Evolutionary conservation across 2,113 vertebrate species (phyloP), one percentile per base, ranked within the genome.

Genomic region (Oncorhynchus tshawytscha): DNA sequence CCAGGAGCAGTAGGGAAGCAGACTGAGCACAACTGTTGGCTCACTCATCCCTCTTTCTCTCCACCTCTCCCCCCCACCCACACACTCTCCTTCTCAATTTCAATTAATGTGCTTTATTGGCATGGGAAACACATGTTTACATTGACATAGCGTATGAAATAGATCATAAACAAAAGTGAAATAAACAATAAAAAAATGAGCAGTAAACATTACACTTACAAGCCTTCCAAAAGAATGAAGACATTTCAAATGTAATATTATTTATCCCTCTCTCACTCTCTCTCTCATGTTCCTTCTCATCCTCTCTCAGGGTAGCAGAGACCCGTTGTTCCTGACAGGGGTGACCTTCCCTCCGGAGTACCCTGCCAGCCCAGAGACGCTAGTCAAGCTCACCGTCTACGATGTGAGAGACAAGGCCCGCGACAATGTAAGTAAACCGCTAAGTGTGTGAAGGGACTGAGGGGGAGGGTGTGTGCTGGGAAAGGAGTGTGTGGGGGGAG

Each of bases 341-440:
- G 95, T 97, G 93, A 96, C 95, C 78, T 95, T 98, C 92, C 96
- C 97, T 68, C 92, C 95, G 7, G 96, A 97, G 76, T 96, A 95
- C 81, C 96, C 96, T 79, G 93, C 96, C 85, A 95, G 94, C 91
- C 94, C 95, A 39, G 97, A 97, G 90, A 97, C 94, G 5, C 91
- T 95, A 88, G 96, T 99, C 91, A 99, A 98, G 77, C 94, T 99
- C 65, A 95, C 95, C 0, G 96, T 99, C 88, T 99, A 98, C 74
- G 97, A 99, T 94, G 96, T 96, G 91, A 99, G 96, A 92, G 95
- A 97, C 83, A 97, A 95, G 89, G 92, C 90, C 86, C 95, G 95
- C 73, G 95, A 98, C 87, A 95, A 94, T 0, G 98, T 99, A 89
- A 97, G 97, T 95, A 83, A 80, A 89, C 79, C 67, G 8, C 71